A percentile compares a stretch with the other conserved stretches of the same genome.
These are phyloP conservation scores for Etheostoma spectabile DNA, from an alignment of 2,113 vertebrate species.

Conservation along the genomic window DNA sequence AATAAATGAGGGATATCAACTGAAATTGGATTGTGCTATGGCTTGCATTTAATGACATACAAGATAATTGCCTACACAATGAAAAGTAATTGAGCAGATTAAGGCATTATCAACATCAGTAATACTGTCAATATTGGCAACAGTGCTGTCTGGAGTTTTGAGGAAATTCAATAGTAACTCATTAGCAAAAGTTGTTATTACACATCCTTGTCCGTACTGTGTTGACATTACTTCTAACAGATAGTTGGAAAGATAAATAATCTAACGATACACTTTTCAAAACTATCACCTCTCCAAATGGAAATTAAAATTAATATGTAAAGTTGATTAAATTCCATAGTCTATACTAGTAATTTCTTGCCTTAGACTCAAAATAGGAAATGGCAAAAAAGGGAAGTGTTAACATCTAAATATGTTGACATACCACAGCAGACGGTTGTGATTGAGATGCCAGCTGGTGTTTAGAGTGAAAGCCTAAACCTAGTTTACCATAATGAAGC, in stretches of 20 bases:
- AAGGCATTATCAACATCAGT: slow-evolving; percentile 47
- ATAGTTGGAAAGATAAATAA: slow-evolving; percentile 8
- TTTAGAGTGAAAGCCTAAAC: slow-evolving; percentile 76
- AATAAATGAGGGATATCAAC: slow-evolving; percentile 43
- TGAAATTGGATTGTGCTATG: slow-evolving; percentile 30
- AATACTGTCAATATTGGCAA: slow-evolving; percentile 46
- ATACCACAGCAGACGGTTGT: slow-evolving; percentile 75
- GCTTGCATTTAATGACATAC: slow-evolving; percentile 24
- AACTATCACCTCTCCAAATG: background rate
- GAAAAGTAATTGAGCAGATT: slow-evolving; percentile 50
- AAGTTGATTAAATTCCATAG: slow-evolving; percentile 1
- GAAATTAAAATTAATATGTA: background rate
- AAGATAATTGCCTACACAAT: slow-evolving; percentile 47
- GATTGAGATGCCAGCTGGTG: slow-evolving; percentile 81
- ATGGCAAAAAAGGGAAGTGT: slow-evolving; percentile 46
- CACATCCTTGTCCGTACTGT: slow-evolving; percentile 8
- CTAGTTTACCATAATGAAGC: slow-evolving; percentile 73
- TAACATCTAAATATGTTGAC: slow-evolving; percentile 72
- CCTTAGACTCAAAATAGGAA: slow-evolving; percentile 18
- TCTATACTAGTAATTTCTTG: background rate
- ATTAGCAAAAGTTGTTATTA: slow-evolving; percentile 18
- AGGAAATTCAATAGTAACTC: slow-evolving; percentile 48
- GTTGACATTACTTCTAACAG: slow-evolving; percentile 1
- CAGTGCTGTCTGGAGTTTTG: slow-evolving; percentile 2
- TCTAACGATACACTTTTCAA: background rate